A percentile compares a stretch with the other conserved stretches of the same genome.
phyloP scores from a whole-genome alignment of 2,797 vertebrate species.

The Leucoraja ocellata region DNA sequence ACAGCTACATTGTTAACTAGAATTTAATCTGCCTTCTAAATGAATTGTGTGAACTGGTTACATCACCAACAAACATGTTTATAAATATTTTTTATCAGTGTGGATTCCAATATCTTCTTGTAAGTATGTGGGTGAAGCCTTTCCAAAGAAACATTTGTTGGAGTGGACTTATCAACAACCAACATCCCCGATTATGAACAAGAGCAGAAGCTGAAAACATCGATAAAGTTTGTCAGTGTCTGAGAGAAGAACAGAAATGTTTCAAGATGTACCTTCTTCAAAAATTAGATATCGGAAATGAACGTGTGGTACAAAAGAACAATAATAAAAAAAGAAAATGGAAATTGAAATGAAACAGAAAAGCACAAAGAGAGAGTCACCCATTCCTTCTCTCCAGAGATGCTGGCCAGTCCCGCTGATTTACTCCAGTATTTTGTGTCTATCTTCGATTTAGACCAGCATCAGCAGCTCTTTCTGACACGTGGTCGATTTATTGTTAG shows the following conservation, averaged over 20 bases:
- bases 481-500: not conserved
- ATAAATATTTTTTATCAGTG: not conserved
- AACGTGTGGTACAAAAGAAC: not conserved
- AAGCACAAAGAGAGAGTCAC: not conserved
- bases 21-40: not conserved
- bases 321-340: not conserved
- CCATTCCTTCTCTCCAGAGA: too few relatives aligned
- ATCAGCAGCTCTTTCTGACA: too few relatives aligned
- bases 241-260: not conserved
- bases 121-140: not conserved
- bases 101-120: not conserved
- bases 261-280: not conserved
- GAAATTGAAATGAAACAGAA: not conserved
- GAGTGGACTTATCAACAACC: not conserved
- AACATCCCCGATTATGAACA: not conserved
- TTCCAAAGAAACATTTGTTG: not conserved
- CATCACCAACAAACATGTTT: not conserved
- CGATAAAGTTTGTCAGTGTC: not conserved
- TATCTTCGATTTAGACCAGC: too few relatives aligned
- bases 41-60: not conserved
- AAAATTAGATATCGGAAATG: not conserved
- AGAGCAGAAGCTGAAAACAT: not conserved
- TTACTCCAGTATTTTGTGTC: too few relatives aligned
- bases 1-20: not conserved
- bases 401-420: too few relatives aligned